A percentile compares a stretch with the other conserved stretches of the same genome.
These are phyloP conservation scores for Aldabrachelys gigantea DNA, from an alignment of 2,113 vertebrate genomes.

Conservation along the genomic window DNA sequence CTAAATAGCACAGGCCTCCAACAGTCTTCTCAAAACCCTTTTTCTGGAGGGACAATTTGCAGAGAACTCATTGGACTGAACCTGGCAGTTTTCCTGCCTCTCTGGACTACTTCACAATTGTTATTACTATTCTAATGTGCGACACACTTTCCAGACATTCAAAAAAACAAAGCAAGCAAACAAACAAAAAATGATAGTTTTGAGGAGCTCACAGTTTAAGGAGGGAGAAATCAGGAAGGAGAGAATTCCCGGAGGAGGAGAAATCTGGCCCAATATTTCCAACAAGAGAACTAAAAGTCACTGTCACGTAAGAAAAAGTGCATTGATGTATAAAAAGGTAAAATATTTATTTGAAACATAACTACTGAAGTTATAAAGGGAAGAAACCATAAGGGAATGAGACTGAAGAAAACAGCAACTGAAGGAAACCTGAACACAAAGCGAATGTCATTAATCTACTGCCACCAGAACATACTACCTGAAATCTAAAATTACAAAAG, in stretches of 20 bases:
- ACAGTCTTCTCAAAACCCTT: background rate
- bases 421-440: constrained; percentile 28
- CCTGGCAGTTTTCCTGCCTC: background rate
- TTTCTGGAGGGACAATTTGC: background rate
- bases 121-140: background rate
- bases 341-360: background rate
- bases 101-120: background rate
- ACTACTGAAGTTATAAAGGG: background rate
- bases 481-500: background rate
- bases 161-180: background rate
- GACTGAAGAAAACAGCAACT: background rate
- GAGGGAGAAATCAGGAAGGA: too few relatives aligned
- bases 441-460: background rate
- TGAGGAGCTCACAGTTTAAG: background rate
- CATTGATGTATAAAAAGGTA: background rate
- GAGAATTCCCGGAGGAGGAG: background rate
- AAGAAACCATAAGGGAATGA: background rate
- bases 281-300: background rate
- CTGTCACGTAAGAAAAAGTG: background rate
- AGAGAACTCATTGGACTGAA: background rate
- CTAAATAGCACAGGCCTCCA: background rate
- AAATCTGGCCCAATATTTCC: background rate
- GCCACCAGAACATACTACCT: background rate
- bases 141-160: background rate
- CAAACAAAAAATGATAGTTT: background rate